phyloP scores from a whole-genome alignment of 2,797 vertebrate genomes.

The Thalassophryne amazonica region DNA sequence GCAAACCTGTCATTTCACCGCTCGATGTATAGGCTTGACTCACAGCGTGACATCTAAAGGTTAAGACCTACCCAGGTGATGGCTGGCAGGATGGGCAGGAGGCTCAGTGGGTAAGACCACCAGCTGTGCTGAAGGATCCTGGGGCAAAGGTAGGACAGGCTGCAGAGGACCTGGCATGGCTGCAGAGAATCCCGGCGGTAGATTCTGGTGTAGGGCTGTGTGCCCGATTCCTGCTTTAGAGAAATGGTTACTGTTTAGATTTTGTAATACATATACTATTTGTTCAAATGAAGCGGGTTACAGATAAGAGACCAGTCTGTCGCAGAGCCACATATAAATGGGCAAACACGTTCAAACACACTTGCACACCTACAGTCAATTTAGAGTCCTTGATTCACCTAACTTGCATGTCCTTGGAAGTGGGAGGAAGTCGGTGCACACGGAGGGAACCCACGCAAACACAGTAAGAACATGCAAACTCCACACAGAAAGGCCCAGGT shows the following conservation, averaged over 20 bases:
- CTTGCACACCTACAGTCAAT: no score
- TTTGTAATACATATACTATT: not conserved
- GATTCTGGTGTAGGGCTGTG: constrained; percentile 92
- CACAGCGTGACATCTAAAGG: not conserved
- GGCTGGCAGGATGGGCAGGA: constrained; percentile 82
- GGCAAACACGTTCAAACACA: no score
- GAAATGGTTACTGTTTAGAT: constrained; percentile 8
- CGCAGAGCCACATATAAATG: no score
- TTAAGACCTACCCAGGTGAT: constrained; percentile 83
- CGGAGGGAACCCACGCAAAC: no score
- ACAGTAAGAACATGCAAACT: no score
- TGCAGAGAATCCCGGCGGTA: constrained; percentile 90
- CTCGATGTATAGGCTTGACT: not conserved
- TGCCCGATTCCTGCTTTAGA: constrained; percentile 87
- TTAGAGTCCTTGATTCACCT: no score
- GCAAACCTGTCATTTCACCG: not conserved
- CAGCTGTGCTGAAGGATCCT: constrained; percentile 89
- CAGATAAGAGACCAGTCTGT: no score
- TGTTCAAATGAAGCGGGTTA: not conserved
- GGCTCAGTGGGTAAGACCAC: constrained; percentile 93
- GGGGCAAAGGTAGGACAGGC: constrained; percentile 90
- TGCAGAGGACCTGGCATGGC: constrained; percentile 91
- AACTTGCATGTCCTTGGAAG: no score
- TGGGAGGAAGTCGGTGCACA: no score
- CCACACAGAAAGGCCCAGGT: no score